Conservation (phyloP, 2,888 invertebrate species). For the Phalera bucephala region DNA sequence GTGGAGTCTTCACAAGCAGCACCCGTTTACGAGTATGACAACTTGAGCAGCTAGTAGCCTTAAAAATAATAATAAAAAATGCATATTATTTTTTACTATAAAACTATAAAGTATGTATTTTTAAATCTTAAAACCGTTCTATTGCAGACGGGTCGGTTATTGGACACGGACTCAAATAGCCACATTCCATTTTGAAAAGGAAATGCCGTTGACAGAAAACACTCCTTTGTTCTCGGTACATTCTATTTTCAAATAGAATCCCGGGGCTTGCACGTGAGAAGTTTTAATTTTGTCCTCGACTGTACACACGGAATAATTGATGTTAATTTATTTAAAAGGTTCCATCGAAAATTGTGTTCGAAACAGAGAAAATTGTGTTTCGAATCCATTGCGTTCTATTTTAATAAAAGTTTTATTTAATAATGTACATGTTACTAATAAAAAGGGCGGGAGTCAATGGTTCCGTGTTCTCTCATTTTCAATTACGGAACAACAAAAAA, state of each 20-base stretch:
- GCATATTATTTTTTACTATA: too few species aligned
- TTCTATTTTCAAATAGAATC: conserved; percentile 57
- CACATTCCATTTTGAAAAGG: conserved; percentile 69
- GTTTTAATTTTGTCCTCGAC: conserved; percentile 37
- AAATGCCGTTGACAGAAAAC: conserved; percentile 71
- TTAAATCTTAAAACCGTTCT: conserved; percentile 35
- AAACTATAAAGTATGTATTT: not conserved
- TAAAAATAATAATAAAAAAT: too few species aligned
- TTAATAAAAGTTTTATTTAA: too few species aligned
- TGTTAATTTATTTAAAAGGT: conserved; percentile 41
- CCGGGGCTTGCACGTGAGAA: conserved; percentile 43
- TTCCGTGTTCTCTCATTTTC: too few species aligned
- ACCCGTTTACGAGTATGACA: too few species aligned
- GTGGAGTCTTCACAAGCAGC: too few species aligned
- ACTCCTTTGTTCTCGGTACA: conserved; percentile 63
- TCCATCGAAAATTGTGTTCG: conserved; percentile 15
- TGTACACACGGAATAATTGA: conserved; percentile 39
- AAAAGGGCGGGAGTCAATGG: too few species aligned
- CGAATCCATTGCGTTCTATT: not conserved
- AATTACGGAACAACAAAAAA: too few species aligned
- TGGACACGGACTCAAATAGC: conserved; percentile 49
- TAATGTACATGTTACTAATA: too few species aligned
- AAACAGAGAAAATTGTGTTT: too few species aligned
- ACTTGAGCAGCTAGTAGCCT: too few species aligned
- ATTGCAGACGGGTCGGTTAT: conserved; percentile 44